These are phyloP conservation scores for Yponomeuta sedellus DNA, from an alignment of 2,888 invertebrate genomes.

Conservation along the genomic window DNA sequence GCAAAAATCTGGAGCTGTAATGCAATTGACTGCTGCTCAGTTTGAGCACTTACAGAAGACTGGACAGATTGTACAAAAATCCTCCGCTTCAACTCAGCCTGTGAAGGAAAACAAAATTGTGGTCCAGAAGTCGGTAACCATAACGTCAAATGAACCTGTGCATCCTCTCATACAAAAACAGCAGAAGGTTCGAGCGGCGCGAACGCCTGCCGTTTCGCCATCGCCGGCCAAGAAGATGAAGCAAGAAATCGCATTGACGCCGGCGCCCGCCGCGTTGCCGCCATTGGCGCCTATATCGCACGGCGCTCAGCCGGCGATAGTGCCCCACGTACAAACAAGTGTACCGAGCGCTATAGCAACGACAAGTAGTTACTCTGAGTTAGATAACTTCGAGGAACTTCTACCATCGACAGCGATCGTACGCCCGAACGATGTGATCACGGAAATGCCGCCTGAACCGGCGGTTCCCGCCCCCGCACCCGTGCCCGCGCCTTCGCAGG, in stretches of 20 bases:
- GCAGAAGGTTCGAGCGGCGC: slow-evolving; percentile 45
- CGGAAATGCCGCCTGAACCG: slow-evolving; percentile 4
- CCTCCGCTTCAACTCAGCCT: slow-evolving; percentile 27
- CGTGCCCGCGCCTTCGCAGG: slow-evolving; percentile 20
- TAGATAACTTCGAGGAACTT: slow-evolving; percentile 65
- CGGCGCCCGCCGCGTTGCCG: slow-evolving; percentile 29
- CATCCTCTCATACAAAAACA: slow-evolving; percentile 40
- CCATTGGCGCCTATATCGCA: slow-evolving; percentile 40
- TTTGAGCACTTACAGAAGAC: slow-evolving; percentile 69
- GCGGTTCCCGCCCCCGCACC: background rate
- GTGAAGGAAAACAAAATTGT: slow-evolving; percentile 48
- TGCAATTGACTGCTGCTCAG: slow-evolving; percentile 69
- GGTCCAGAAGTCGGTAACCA: slow-evolving; percentile 50
- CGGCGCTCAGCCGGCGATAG: slow-evolving; percentile 19
- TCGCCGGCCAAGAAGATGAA: slow-evolving; percentile 50
- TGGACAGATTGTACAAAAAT: slow-evolving; percentile 63
- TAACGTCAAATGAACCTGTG: slow-evolving; percentile 39
- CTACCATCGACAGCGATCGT: slow-evolving; percentile 66
- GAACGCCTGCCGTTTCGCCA: slow-evolving; percentile 36
- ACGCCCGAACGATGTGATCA: slow-evolving; percentile 38
- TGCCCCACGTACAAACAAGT: slow-evolving; percentile 24
- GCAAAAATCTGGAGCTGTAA: slow-evolving; percentile 67
- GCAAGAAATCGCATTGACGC: slow-evolving; percentile 25
- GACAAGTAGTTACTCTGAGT: slow-evolving; percentile 40
- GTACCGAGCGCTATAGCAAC: slow-evolving; percentile 32